These are phyloP conservation scores for Holothuria leucospilota DNA, from an alignment of 53 echinoderm and acorn worm genomes.

Conservation along the genomic window DNA sequence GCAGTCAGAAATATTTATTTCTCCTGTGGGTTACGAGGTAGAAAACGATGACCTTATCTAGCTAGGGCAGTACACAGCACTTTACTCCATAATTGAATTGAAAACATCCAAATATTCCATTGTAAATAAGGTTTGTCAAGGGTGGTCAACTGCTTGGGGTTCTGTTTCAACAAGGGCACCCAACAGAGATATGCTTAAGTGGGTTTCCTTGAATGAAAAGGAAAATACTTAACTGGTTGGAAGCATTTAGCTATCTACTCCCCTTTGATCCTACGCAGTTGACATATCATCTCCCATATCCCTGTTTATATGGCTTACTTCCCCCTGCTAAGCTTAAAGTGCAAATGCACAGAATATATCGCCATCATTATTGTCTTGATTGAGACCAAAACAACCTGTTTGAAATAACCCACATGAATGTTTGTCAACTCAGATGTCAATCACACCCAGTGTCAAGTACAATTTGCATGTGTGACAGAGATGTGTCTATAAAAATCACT, in stretches of 20 bases:
- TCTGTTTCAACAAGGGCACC: background rate
- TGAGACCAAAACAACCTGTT: conserved; percentile 35
- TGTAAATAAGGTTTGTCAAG: conserved; percentile 32
- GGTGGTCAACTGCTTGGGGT: conserved; percentile 44
- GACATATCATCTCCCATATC: conserved; percentile 17
- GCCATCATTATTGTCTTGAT: conserved; percentile 1
- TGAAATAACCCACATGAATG: conserved; percentile 9
- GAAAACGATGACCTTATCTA: no score
- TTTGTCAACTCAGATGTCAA: conserved; percentile 2
- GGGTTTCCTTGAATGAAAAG: conserved; percentile 7
- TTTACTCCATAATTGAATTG: conserved; percentile 43
- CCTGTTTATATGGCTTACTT: conserved; percentile 42
- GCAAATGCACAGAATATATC: conserved; percentile 18
- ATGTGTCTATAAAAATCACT: no score
- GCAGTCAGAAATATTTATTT: no score
- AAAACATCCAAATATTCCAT: conserved; percentile 11
- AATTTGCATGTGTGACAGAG: background rate
- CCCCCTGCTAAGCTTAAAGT: conserved; percentile 39
- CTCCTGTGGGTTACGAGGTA: no score
- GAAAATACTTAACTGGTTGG: conserved; percentile 13
- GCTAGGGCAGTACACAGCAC: conserved; percentile 28
- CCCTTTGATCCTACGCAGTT: conserved; percentile 23
- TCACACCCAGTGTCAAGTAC: conserved; percentile 26
- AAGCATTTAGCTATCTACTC: conserved; percentile 17
- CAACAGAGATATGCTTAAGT: conserved; percentile 5